Percentiles rank a stretch among this genome's conserved stretches.
phyloP scores from a whole-genome alignment of 2,888 invertebrate genomes.

The Cancer borealis region DNA sequence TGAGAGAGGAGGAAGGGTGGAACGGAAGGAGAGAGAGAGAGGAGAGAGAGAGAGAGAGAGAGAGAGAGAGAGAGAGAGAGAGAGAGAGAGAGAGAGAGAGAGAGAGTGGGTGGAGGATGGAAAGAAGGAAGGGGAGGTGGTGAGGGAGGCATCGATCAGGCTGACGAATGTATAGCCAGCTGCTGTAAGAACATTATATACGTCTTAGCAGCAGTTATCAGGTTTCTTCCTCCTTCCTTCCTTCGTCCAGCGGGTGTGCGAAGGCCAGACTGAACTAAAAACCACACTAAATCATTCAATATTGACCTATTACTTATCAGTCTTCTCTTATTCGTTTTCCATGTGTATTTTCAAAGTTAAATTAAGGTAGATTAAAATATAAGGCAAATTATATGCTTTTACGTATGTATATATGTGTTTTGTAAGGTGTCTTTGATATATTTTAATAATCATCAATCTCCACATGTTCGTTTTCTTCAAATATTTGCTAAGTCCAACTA shows the following conservation, averaged over 20 bases:
- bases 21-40: background rate
- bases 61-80: background rate
- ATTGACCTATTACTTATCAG: too few relatives aligned
- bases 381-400: too few relatives aligned
- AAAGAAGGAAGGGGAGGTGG: background rate
- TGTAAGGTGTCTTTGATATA: too few relatives aligned
- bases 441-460: too few relatives aligned
- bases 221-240: background rate
- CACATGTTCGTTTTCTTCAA: too few relatives aligned
- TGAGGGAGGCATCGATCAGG: background rate
- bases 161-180: background rate
- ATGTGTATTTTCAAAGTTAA: too few relatives aligned
- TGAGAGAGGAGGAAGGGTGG: background rate
- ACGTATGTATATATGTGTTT: too few relatives aligned
- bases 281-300: background rate
- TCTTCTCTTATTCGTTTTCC: too few relatives aligned
- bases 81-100: constrained; percentile 1
- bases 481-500: too few relatives aligned
- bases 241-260: background rate
- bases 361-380: too few relatives aligned
- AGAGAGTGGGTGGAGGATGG: background rate
- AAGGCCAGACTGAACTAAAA: background rate
- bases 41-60: background rate
- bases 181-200: background rate
- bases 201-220: too few relatives aligned